These are phyloP conservation scores for Benthochromis sp. DNA, from an alignment of 2,113 vertebrate species.

Conservation along the genomic window DNA sequence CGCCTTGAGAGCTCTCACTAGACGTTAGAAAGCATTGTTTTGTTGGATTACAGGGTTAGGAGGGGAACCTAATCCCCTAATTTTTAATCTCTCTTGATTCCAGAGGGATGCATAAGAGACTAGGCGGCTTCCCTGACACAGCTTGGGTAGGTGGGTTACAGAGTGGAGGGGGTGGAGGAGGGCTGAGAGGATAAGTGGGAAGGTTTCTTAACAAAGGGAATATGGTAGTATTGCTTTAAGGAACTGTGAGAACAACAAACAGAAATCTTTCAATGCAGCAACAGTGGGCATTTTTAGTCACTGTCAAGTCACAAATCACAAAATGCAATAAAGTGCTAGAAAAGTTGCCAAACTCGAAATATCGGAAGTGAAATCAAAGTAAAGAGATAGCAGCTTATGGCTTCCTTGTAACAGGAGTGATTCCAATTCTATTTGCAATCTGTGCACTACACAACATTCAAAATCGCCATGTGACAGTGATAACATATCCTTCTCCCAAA, in stretches of 20 bases:
- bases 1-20: slow-evolving; percentile 51
- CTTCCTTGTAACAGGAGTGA: neutral
- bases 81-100: slow-evolving; percentile 72
- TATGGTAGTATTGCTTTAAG: slow-evolving; percentile 29
- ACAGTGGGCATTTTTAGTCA: neutral
- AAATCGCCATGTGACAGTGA: slow-evolving; percentile 33
- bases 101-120: slow-evolving; percentile 50
- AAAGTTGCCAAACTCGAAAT: neutral
- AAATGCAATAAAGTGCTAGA: neutral
- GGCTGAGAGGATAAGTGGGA: slow-evolving; percentile 20
- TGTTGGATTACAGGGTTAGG: slow-evolving; percentile 69
- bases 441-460: slow-evolving; percentile 24
- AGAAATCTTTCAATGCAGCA: neutral
- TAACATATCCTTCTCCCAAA: slow-evolving; percentile 45
- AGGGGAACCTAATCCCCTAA: slow-evolving; percentile 70
- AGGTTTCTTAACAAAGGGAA: slow-evolving; percentile 58
- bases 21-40: slow-evolving; percentile 68
- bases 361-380: slow-evolving; percentile 9
- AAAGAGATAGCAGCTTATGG: neutral
- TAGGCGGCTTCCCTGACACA: slow-evolving; percentile 42
- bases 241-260: neutral
- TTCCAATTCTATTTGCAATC: slow-evolving; percentile 49
- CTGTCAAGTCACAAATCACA: neutral
- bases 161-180: neutral
- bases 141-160: slow-evolving; percentile 57